A percentile compares a stretch with the other conserved stretches of the same genome.
Conservation (phyloP, 1,140 invertebrate species). For the Hydropsyche tenuis region DNA sequence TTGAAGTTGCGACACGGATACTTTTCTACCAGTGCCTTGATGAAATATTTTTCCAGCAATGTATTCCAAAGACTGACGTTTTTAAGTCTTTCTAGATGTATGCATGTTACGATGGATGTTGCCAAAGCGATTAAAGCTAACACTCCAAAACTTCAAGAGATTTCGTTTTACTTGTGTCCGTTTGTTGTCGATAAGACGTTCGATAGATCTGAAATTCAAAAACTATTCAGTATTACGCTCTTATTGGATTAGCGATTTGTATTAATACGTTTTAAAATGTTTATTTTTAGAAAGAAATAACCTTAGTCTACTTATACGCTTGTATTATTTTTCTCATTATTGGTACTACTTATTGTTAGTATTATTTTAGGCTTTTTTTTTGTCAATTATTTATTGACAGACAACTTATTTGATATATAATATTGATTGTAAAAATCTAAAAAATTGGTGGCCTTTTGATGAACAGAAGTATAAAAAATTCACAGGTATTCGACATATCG, state of each 20-base stretch:
- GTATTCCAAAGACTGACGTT: conserved; percentile 60
- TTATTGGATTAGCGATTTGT: conserved; percentile 56
- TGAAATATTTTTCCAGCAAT: conserved; percentile 60
- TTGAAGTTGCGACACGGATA: conserved; percentile 62
- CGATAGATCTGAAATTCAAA: conserved; percentile 59
- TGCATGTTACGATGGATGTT: conserved; percentile 61
- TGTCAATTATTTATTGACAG: no score
- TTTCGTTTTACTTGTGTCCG: conserved; percentile 62
- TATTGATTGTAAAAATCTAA: no score
- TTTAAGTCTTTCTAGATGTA: conserved; percentile 60
- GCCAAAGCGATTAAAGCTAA: conserved; percentile 60
- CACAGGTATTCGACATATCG: no score
- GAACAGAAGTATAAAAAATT: no score
- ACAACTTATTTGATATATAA: no score
- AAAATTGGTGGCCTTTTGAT: no score
- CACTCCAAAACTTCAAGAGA: conserved; percentile 60
- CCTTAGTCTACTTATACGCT: no score
- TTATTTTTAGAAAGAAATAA: no score
- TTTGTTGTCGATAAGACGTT: conserved; percentile 60
- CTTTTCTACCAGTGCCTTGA: conserved; percentile 60
- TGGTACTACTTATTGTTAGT: no score
- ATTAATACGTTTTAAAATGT: no score
- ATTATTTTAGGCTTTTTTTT: no score
- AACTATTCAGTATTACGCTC: conserved; percentile 61
- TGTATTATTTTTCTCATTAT: no score